Evolutionary conservation across 2,113 vertebrate genomes (phyloP).

Genomic region (Puma concolor): DNA sequence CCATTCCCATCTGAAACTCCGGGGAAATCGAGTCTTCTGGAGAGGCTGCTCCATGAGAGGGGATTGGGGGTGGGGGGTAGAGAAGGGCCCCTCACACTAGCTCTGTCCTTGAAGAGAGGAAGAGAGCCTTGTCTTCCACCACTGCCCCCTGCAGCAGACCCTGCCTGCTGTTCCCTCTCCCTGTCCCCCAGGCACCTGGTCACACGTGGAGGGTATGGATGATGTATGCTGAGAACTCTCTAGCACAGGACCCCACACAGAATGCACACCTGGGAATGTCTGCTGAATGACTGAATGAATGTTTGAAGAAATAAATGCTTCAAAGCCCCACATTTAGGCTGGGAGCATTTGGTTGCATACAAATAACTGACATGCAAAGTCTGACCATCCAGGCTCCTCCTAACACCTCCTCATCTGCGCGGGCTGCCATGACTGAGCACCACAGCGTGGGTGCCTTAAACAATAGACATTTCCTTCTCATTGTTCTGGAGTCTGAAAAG

Average conservation of each 20-base stretch:
- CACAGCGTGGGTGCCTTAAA: background rate
- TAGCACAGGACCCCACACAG: background rate
- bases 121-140: background rate
- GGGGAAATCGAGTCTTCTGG: background rate
- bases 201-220: background rate
- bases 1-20: accelerated
- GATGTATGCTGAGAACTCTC: background rate
- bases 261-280: background rate
- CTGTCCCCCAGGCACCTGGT: background rate
- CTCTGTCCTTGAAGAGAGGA: background rate
- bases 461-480: background rate
- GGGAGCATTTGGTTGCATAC: background rate
- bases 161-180: accelerated
- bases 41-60: background rate
- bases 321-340: background rate
- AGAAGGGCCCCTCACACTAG: background rate
- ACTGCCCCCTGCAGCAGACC: accelerated
- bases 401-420: background rate
- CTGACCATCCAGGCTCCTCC: background rate
- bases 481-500: background rate
- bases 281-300: background rate
- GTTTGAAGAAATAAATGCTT: background rate
- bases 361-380: background rate
- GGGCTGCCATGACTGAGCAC: background rate
- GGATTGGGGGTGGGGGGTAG: accelerated